Base-by-base conservation (phyloP, 2,888 invertebrate genomes). In the Hydrotaea cyrtoneurina region DNA sequence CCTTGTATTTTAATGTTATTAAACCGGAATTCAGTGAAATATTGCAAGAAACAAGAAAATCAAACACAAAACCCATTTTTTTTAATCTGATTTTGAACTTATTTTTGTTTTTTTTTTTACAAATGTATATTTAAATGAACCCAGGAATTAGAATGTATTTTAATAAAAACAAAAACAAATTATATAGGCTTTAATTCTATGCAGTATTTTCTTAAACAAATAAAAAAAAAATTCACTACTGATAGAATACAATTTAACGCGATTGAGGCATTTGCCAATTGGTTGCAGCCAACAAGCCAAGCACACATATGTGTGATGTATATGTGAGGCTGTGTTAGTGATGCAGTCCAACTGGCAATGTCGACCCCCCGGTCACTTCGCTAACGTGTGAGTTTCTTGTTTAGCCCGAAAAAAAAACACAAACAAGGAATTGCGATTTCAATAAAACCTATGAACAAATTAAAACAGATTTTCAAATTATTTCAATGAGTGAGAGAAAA, bases 1-100 rank as follows among this genome's bases (percentile, higher is more conserved):
- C n/a, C n/a, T n/a, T 82, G 77, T 80, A 85, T 74, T 71, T 82
- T 82, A 82, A 79, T 85, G 71, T 82, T 85, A 85, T 66, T 82
- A 80, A 78, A 84, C 50, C 69, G 31, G 73, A 69, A 82, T 80
- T 73, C 69, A 81, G 76, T 82, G 53, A 85, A 77, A 72, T 80
- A 82, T 73, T 82, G 66, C 66, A 74, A 80, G 77, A 78, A 69
- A 64, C 31, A 31, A 31, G 59, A 64, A 36, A 15, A 64, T 36
- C 11, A 66, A 43, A 66, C 39, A 39, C n/a, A n/a, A n/a, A 69
- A 43, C 46, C 69, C 69, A 46, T 23, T 46, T 36, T 43, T 66
- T 19, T 46, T 23, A 69, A 69, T 15, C 43, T 21, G 36, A 71
- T 53, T 57, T 59, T 74, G 78, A 43, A 23, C 69, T 23, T n/a